Evolutionary conservation across 2,888 invertebrate species (phyloP), one percentile per base, ranked within the genome.

Genomic region (Proisotoma minuta): DNA sequence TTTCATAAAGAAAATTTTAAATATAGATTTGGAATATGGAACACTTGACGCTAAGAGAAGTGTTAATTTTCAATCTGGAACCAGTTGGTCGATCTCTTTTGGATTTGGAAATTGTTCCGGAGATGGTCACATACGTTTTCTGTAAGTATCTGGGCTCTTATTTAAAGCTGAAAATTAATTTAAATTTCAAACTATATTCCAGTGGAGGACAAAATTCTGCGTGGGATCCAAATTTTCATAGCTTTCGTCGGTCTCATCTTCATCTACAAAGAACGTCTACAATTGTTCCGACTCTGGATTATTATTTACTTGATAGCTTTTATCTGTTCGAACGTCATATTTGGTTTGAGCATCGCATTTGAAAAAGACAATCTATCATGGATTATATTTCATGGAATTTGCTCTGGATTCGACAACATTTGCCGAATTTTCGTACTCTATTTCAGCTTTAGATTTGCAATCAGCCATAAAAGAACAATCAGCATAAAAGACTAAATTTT

Each of bases 1-100:
- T 34, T 34, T 43, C 15, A 34, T 34, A n/a, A 22, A 24, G 22
- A 29, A 40, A 47, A 18, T 62, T n/a, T 20, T 34, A 18, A 43
- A 23, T 52, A 5, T 28, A 67, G 67, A 4, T 60, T 23, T 67
- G 67, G 67, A 67, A 67, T 40, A 20, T 43, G 5, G 59, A 64
- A 29, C 64, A 65, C 48, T 39, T 67, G 2, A 50, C 53, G 12
- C 62, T 49, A 0, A 47, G 67, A 47, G 62, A 60, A 20, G 22
- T 67, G 2, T 34, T 59, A 12, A 29, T 48, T 15, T 48, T 57
- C 22, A 57, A 62, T 24, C 64, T 67, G 57, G 67, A 62, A 10
- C 5, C 54, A 12, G 27, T 23, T 18, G 34, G 57, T 18, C 40
- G 57, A 3, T 39, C 51, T 23, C 18, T 51, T 29, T 43, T 61